Evolutionary conservation across 2,797 vertebrate genomes (phyloP).

Genomic region (Diglossa cyanea): DNA sequence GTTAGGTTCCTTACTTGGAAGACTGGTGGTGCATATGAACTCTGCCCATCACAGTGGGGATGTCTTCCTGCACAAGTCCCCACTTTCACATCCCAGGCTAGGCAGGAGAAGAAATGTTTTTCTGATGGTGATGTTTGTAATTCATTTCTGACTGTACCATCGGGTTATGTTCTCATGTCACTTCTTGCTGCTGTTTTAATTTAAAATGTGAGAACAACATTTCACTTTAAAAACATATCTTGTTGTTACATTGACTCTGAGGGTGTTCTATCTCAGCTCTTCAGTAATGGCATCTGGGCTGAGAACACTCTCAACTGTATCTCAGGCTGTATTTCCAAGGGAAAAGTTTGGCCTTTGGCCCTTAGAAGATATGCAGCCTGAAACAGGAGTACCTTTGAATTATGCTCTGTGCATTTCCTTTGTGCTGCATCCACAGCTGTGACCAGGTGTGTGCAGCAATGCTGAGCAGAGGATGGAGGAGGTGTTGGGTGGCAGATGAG

Average conservation of each 20-base stretch:
- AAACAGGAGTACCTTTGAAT: background rate
- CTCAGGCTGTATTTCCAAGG: background rate
- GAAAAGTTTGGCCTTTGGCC: background rate
- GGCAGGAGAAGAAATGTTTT: background rate
- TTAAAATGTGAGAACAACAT: background rate
- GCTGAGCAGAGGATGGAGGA: background rate
- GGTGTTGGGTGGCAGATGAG: background rate
- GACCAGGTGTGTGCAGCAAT: background rate
- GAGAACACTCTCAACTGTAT: background rate
- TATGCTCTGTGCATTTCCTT: background rate
- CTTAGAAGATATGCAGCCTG: background rate
- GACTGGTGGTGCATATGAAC: background rate
- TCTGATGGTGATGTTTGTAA: background rate
- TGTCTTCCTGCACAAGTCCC: background rate
- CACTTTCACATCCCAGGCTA: background rate
- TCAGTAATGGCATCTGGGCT: background rate
- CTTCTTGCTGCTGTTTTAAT: background rate
- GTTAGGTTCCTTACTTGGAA: background rate
- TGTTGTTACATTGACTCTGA: background rate
- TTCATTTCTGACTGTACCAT: background rate
- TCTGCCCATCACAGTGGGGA: accelerated
- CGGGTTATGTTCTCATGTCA: background rate
- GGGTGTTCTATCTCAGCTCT: background rate
- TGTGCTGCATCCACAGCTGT: background rate
- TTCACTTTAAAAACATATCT: background rate